Base-by-base conservation (phyloP, 2,797 vertebrate species). In the Micrastur ruficollis region DNA sequence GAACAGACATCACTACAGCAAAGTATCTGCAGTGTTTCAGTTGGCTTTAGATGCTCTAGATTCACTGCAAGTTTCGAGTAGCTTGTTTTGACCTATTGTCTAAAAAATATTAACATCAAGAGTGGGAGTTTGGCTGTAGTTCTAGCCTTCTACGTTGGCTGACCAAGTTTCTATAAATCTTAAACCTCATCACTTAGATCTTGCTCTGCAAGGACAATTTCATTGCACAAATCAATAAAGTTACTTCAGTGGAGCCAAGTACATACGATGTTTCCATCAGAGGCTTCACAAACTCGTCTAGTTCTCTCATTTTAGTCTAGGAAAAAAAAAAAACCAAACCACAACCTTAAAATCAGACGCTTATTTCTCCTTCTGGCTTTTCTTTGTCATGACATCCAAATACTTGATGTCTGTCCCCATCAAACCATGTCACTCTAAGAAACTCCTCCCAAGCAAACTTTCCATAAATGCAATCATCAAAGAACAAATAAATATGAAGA, bases 181-280 rank as follows among this genome's bases (percentile, higher is more conserved):
- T 76, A 76, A 92, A 53, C 72, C 50, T 90, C 92, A 74, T 90
- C 67, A 49, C 87, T 95, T 71, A 78, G 72, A 95, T 94, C 61
- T 68, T 71, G 75, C 71, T 90, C 88, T 81, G 88, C 74, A 95
- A 95, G 83, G 83, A 65, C 14, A 2, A 84, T 95, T 95, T 96
- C 86, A 88, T 86, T 15, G 40, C 78, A 56, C 84, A 88, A 81
- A 95, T 94, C 92, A 97, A 94, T 95, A n/a, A 86, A 89, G 80
- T 79, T 89, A 86, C 78, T 94, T 84, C 80, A 67, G 5, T 52
- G 56, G 61, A 93, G 89, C 89, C 91, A 96, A 93, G 67, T 31
- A 71, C 34, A 3, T 55, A 36, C 2, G 55, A 80, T 56, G 40
- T 90, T 93, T 94, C 88, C 82, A 89, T 80, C 63, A 79, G 47